phyloP scores from a whole-genome alignment of 2,797 vertebrate species.

The Percopsis omiscomaycus region DNA sequence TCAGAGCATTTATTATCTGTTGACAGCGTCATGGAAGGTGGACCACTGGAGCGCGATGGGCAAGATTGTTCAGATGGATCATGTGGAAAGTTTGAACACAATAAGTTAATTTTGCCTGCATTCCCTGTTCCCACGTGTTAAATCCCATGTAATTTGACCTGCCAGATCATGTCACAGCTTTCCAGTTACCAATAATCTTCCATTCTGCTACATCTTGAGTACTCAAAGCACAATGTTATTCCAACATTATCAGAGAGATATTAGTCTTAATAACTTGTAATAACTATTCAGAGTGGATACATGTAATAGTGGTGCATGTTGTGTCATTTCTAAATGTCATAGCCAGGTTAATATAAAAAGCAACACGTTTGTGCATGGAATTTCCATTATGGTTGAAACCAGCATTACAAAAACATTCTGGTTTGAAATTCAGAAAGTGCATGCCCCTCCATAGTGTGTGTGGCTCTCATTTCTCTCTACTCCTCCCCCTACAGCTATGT shows the following conservation, averaged over 20 bases:
- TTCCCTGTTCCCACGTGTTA: not conserved
- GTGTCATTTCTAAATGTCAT: no score
- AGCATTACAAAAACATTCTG: no score
- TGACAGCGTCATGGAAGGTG: conserved; percentile 18
- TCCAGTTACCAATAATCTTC: not conserved
- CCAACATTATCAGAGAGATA: not conserved
- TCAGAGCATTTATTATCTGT: conserved; percentile 35
- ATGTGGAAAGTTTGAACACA: conserved; percentile 11
- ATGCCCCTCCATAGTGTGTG: no score
- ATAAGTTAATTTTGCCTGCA: not conserved
- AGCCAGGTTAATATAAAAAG: no score
- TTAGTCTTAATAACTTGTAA: no score
- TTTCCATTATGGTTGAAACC: no score
- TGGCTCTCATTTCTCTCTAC: no score
- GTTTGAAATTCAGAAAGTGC: no score
- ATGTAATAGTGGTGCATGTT: not conserved
- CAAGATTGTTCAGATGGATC: conserved; percentile 10
- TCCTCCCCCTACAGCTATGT: no score
- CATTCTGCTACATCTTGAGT: not conserved
- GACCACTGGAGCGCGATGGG: conserved; percentile 17
- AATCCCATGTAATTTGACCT: conserved; percentile 10
- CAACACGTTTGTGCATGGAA: no score
- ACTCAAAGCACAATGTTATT: not conserved
- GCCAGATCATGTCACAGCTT: conserved; percentile 4
- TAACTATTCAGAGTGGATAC: no score